A percentile compares a stretch with the other conserved stretches of the same genome.
phyloP scores from a whole-genome alignment of 2,888 invertebrate species.

The Limnephilus lunatus region DNA sequence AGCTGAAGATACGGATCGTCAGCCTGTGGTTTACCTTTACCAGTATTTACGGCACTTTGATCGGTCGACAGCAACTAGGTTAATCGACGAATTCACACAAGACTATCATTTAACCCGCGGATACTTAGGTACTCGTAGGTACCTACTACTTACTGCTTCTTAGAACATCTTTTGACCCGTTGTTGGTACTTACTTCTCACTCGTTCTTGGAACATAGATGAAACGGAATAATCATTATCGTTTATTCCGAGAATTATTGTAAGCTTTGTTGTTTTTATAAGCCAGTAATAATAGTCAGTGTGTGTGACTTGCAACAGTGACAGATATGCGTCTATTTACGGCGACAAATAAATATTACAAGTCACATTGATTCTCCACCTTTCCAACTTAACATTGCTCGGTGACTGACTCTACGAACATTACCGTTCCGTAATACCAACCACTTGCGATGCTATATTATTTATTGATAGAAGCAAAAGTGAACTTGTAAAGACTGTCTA shows the following conservation, averaged over 20 bases:
- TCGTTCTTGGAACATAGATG: neutral
- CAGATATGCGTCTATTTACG: neutral
- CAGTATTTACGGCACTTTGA: neutral
- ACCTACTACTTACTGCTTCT: neutral
- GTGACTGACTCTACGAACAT: neutral
- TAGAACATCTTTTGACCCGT: too few relatives aligned
- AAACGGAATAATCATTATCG: neutral
- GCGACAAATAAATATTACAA: neutral
- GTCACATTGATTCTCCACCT: neutral
- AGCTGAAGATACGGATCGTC: neutral
- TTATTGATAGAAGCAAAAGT: too few relatives aligned
- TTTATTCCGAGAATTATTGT: neutral
- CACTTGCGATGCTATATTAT: neutral
- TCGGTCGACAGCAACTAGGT: neutral
- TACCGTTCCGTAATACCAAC: neutral
- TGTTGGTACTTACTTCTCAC: neutral
- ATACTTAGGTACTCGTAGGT: neutral
- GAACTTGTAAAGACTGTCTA: too few relatives aligned
- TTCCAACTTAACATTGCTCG: neutral
- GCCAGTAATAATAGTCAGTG: neutral
- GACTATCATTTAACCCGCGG: neutral
- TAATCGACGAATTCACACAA: conserved; percentile 2
- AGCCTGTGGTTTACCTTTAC: neutral
- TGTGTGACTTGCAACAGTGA: neutral
- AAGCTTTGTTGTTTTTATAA: neutral